Evolutionary conservation across 2,113 vertebrate genomes (phyloP).

Genomic region (Labeo rohita): DNA sequence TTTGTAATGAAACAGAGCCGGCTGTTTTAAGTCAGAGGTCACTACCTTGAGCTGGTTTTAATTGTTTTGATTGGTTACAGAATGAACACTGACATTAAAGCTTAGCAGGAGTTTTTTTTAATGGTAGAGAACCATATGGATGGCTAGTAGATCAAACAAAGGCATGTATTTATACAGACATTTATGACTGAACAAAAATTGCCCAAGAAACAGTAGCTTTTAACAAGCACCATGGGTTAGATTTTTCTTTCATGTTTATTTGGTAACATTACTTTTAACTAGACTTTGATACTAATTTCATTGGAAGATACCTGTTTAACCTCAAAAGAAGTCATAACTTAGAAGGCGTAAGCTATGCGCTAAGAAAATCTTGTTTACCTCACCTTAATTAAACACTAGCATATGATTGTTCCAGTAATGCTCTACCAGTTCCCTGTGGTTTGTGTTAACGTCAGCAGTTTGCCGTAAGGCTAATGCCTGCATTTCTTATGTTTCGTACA

Average conservation of each 20-base stretch:
- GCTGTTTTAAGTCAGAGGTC: slow-evolving; percentile 7
- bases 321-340: not conserved
- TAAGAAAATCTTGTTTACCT: not conserved
- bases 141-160: slow-evolving; percentile 25
- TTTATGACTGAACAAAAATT: slow-evolving; percentile 26
- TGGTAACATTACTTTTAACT: not conserved
- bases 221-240: slow-evolving; percentile 2
- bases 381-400: not conserved
- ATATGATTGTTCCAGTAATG: not conserved
- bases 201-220: slow-evolving; percentile 13
- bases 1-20: not conserved
- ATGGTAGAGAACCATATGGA: not conserved
- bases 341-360: not conserved
- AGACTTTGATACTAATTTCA: not conserved
- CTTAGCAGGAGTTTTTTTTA: slow-evolving; percentile 9
- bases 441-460: slow-evolving; percentile 9
- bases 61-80: slow-evolving; percentile 17
- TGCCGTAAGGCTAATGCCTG: not conserved
- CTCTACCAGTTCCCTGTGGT: not conserved
- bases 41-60: slow-evolving; percentile 24
- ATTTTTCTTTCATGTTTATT: slow-evolving; percentile 27
- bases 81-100: not conserved
- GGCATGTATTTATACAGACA: slow-evolving; percentile 11
- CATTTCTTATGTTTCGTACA: not conserved
- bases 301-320: not conserved